These are phyloP conservation scores for Chrysocyon brachyurus DNA, from an alignment of 2,797 vertebrate species.

Conservation along the genomic window DNA sequence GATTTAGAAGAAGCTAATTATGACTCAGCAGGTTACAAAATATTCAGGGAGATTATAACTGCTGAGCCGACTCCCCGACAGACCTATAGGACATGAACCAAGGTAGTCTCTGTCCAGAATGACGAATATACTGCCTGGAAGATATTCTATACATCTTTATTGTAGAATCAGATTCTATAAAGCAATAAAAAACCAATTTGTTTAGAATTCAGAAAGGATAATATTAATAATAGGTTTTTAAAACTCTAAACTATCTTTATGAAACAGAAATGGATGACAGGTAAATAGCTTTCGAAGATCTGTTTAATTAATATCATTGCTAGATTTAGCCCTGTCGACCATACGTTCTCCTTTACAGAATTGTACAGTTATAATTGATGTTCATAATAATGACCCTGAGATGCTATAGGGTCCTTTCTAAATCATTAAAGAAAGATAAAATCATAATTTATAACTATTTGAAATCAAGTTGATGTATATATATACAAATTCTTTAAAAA, in stretches of 20 bases:
- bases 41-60: neutral
- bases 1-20: constrained; percentile 46
- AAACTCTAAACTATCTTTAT: neutral
- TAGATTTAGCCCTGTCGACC: neutral
- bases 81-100: no score
- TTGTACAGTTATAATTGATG: constrained; percentile 11
- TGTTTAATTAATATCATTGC: constrained; percentile 6
- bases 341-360: neutral
- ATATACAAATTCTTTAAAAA: constrained; percentile 11
- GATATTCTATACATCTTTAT: neutral
- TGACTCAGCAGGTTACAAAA: neutral
- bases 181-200: neutral
- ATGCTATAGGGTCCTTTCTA: neutral
- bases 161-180: constrained; percentile 26
- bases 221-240: constrained; percentile 54
- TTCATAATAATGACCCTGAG: neutral
- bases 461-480: neutral
- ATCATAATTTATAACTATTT: constrained; percentile 27
- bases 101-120: neutral
- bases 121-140: neutral
- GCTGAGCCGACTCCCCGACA: neutral
- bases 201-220: neutral
- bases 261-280: neutral
- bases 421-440: constrained; percentile 34
- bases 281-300: neutral